phyloP scores from a whole-genome alignment of 2,888 invertebrate genomes.

The Tetragnatha montana region DNA sequence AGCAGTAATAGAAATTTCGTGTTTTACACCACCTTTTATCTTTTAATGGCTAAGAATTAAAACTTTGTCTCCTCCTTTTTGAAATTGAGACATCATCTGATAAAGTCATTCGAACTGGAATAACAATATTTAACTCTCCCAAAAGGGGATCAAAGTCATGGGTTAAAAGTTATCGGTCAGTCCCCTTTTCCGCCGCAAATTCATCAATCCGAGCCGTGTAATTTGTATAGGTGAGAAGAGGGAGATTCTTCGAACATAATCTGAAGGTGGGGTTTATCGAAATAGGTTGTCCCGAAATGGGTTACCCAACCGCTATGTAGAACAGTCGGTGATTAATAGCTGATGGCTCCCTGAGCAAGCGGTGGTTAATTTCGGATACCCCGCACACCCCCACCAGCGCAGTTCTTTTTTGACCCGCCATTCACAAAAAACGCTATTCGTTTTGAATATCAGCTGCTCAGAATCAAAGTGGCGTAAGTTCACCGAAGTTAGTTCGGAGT shows the following conservation, averaged over 20 bases:
- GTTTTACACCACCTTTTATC: background rate
- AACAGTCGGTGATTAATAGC: conserved; percentile 50
- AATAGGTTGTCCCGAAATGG: conserved; percentile 58
- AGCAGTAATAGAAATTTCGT: background rate
- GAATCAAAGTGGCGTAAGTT: no score
- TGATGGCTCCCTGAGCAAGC: conserved; percentile 7
- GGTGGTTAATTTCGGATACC: conserved; percentile 1
- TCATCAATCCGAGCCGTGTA: no score
- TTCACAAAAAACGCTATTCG: conserved; percentile 13
- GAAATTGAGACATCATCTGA: background rate
- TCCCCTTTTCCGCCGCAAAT: background rate
- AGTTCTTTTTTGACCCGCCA: conserved; percentile 35
- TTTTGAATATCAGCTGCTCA: conserved; percentile 3
- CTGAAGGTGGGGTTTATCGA: conserved; percentile 57
- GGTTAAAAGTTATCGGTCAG: background rate
- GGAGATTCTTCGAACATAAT: background rate
- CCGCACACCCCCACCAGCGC: conserved; percentile 10
- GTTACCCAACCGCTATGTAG: conserved; percentile 42
- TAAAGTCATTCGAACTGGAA: background rate
- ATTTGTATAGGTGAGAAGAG: background rate
- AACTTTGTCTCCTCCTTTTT: background rate
- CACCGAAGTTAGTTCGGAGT: no score
- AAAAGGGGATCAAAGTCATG: background rate
- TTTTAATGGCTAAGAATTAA: background rate
- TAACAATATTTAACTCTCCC: background rate